Percentiles rank a stretch among this genome's conserved stretches.
phyloP scores from a whole-genome alignment of 2,888 invertebrate species.

The Aphidoletes aphidimyza region DNA sequence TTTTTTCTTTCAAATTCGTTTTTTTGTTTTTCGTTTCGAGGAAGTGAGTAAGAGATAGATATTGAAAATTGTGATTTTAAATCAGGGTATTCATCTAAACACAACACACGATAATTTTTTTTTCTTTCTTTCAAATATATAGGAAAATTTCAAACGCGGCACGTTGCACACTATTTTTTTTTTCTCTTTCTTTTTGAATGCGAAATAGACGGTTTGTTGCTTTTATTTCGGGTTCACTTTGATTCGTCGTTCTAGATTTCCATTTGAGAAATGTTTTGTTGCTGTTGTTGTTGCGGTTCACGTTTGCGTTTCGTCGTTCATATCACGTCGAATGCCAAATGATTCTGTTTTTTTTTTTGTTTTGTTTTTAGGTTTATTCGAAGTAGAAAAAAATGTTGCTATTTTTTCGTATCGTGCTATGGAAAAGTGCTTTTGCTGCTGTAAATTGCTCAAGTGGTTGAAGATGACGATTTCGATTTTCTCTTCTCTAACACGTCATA shows the following conservation, averaged over 20 bases:
- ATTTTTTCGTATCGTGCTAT: neutral
- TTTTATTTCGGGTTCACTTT: too few relatives aligned
- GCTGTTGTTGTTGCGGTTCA: neutral
- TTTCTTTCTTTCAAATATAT: too few relatives aligned
- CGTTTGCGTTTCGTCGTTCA: too few relatives aligned
- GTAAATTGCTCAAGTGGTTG: conserved; percentile 5
- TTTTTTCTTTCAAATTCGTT: too few relatives aligned
- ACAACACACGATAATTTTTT: neutral
- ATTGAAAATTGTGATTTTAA: conserved; percentile 21
- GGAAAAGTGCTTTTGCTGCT: neutral
- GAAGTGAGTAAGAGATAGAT: neutral
- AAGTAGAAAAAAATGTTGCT: neutral
- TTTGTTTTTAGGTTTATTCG: neutral
- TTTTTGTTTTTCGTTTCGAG: too few relatives aligned
- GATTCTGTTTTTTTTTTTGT: neutral
- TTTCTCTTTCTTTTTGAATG: neutral
- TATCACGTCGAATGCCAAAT: neutral
- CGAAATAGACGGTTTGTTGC: neutral
- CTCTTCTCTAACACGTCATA: conserved; percentile 43
- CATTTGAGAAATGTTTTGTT: neutral
- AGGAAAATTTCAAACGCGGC: neutral
- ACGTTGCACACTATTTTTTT: conserved; percentile 29
- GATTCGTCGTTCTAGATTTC: conserved; percentile 27
- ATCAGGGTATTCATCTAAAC: neutral
- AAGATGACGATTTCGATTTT: neutral